Conservation (phyloP, 2,888 invertebrate species). For the Phyto melanocephala region DNA sequence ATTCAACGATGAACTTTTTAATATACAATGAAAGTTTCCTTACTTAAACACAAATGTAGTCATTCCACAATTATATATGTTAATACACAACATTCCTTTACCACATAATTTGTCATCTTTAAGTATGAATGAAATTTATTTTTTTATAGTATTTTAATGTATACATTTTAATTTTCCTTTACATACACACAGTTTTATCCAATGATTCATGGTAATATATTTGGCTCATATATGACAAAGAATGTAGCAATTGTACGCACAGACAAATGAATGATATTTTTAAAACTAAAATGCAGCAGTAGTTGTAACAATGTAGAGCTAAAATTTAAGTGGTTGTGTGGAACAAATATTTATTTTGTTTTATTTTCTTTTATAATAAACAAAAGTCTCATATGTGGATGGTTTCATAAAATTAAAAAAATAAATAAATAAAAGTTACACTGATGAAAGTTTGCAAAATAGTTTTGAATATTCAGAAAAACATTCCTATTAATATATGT, state of each 20-base stretch:
- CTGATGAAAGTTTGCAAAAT: too few species aligned
- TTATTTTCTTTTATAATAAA: background rate
- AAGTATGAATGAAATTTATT: too few species aligned
- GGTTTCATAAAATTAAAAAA: too few species aligned
- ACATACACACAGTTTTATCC: background rate
- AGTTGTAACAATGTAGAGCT: background rate
- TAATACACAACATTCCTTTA: background rate
- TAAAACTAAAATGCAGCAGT: background rate
- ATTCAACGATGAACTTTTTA: too few species aligned
- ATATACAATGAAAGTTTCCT: too few species aligned
- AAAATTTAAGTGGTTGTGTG: background rate
- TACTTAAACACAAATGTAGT: background rate
- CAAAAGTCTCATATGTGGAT: background rate
- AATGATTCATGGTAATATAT: slow-evolving; percentile 2
- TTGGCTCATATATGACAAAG: background rate
- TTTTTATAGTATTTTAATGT: too few species aligned
- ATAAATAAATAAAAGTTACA: too few species aligned
- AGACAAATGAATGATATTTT: background rate
- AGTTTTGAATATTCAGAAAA: too few species aligned
- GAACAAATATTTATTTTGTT: background rate
- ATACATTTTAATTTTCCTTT: background rate
- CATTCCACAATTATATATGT: slow-evolving; percentile 2
- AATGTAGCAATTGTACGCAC: too few species aligned
- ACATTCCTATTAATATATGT: too few species aligned
- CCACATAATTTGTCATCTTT: too few species aligned